Conservation (phyloP, 2,113 vertebrate genomes). For the Oryzias celebensis region DNA sequence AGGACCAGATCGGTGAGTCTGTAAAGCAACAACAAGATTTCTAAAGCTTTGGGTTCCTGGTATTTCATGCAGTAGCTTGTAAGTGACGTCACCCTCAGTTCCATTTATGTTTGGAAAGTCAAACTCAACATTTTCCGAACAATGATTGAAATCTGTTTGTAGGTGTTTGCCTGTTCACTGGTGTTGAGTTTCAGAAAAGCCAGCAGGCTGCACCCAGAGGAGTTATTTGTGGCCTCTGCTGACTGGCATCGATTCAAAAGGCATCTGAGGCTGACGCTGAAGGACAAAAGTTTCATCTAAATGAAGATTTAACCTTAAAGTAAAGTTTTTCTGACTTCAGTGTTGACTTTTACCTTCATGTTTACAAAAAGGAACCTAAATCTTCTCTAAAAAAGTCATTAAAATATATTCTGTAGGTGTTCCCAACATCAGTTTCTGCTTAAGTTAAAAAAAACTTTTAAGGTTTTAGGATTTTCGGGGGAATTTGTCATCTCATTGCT, state of each 20-base stretch:
- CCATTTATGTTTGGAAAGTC: background rate
- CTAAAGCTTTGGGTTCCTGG: background rate
- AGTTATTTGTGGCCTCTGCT: slow-evolving; percentile 38
- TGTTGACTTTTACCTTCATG: too few relatives aligned
- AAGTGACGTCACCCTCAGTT: background rate
- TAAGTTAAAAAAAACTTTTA: too few relatives aligned
- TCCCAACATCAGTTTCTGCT: too few relatives aligned
- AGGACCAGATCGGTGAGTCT: slow-evolving; percentile 93
- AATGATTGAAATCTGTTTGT: background rate
- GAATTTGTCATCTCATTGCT: too few relatives aligned
- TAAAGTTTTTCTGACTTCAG: background rate
- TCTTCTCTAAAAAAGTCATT: too few relatives aligned
- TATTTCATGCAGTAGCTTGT: background rate
- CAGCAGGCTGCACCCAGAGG: slow-evolving; percentile 1
- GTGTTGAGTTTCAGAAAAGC: slow-evolving; percentile 48
- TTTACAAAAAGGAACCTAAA: too few relatives aligned
- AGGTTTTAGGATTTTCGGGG: too few relatives aligned
- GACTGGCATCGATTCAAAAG: background rate
- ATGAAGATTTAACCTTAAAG: background rate
- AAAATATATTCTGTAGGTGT: too few relatives aligned
- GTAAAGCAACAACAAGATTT: background rate
- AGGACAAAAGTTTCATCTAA: background rate
- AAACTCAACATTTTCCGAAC: background rate
- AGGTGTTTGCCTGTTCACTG: background rate
- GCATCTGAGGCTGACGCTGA: slow-evolving; percentile 8